phyloP scores from a whole-genome alignment of 2,113 vertebrate genomes.

The Tenrec ecaudatus region DNA sequence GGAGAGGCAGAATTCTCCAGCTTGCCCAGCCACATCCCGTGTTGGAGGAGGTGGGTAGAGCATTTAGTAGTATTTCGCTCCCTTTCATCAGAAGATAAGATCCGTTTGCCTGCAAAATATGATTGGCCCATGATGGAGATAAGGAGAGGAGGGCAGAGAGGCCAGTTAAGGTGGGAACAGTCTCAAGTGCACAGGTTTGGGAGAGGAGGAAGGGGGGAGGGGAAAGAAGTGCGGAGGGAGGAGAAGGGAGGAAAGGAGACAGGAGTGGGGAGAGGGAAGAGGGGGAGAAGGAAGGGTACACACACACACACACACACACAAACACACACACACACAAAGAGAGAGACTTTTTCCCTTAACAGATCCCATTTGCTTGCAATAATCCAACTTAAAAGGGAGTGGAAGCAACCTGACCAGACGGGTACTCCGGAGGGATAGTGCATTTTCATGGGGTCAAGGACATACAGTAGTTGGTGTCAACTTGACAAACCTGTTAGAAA shows the following conservation, averaged over 20 bases:
- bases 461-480: conserved; percentile 37
- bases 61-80: conserved; percentile 35
- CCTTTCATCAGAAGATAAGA: conserved; percentile 63
- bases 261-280: not conserved
- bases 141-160: conserved; percentile 28
- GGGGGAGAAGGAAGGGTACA: not conserved
- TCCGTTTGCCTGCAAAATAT: conserved; percentile 13
- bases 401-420: not conserved
- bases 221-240: not conserved
- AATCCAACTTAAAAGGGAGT: not conserved
- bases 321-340: too few species aligned
- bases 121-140: conserved; percentile 66
- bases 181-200: not conserved
- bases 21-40: too few species aligned
- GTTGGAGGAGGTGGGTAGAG: not conserved
- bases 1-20: too few species aligned
- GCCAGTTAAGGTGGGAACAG: conserved; percentile 10
- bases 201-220: not conserved
- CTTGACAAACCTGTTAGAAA: conserved; percentile 70
- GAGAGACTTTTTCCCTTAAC: too few species aligned
- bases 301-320: too few species aligned
- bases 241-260: not conserved
- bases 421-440: not conserved
- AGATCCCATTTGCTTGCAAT: too few species aligned
- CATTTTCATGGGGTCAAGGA: not conserved